These are phyloP conservation scores for Antechinus flavipes DNA, from an alignment of 2,113 vertebrate species.

Conservation along the genomic window DNA sequence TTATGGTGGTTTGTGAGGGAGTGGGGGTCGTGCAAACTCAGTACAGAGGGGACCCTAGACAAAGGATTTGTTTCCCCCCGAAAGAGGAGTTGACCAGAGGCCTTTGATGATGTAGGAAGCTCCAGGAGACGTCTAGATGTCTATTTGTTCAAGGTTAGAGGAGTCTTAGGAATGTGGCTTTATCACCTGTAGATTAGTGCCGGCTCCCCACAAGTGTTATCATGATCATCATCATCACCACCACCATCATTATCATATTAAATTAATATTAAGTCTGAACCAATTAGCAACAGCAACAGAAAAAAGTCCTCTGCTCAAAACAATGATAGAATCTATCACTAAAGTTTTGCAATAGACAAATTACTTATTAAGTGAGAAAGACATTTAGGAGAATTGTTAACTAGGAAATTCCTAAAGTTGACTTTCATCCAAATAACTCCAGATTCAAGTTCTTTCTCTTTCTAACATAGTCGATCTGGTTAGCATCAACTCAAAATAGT, in stretches of 20 bases:
- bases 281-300: neutral
- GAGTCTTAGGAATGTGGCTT: too few relatives aligned
- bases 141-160: too few relatives aligned
- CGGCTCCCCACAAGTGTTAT: neutral
- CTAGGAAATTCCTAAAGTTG: neutral
- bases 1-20: too few relatives aligned
- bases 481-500: neutral
- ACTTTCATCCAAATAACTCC: neutral
- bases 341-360: neutral
- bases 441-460: conserved; percentile 7
- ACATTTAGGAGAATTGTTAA: neutral
- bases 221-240: neutral
- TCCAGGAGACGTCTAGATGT: too few relatives aligned
- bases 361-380: neutral
- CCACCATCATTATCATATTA: neutral
- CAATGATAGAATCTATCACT: neutral
- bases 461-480: neutral
- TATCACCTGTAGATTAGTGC: too few relatives aligned
- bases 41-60: too few relatives aligned
- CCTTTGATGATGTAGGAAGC: too few relatives aligned
- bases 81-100: too few relatives aligned
- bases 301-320: neutral
- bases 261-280: neutral
- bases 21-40: too few relatives aligned
- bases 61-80: too few relatives aligned